Evolutionary conservation across 2,888 invertebrate species (phyloP).

Genomic region (Nycteola revayana): DNA sequence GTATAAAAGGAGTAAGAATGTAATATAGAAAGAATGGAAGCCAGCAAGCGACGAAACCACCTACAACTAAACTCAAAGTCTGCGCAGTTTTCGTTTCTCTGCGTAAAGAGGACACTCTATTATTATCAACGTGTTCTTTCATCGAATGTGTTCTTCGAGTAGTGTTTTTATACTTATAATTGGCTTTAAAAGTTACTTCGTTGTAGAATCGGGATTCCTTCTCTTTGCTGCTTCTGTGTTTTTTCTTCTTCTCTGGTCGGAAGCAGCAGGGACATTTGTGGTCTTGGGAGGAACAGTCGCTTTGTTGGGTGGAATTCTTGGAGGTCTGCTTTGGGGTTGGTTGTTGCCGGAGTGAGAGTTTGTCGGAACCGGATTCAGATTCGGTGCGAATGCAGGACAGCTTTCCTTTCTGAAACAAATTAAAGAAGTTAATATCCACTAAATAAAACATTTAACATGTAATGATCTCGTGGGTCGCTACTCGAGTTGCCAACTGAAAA

Average conservation of each 20-base stretch:
- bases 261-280: conserved; percentile 74
- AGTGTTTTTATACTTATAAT: conserved; percentile 67
- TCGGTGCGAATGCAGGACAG: conserved; percentile 73
- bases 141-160: conserved; percentile 76
- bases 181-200: conserved; percentile 71
- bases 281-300: conserved; percentile 61
- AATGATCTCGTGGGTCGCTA: too few relatives aligned
- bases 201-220: conserved; percentile 62
- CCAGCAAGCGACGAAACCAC: conserved; percentile 94
- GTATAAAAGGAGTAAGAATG: conserved; percentile 89
- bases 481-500: too few relatives aligned
- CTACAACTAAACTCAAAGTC: conserved; percentile 92
- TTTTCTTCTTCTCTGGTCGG: conserved; percentile 53
- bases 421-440: too few relatives aligned
- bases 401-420: conserved; percentile 71
- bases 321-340: conserved; percentile 63
- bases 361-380: conserved; percentile 73
- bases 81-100: conserved; percentile 94
- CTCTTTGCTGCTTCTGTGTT: conserved; percentile 54
- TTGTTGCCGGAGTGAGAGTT: conserved; percentile 66
- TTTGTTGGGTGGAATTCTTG: conserved; percentile 57
- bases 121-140: conserved; percentile 77
- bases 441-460: too few relatives aligned
- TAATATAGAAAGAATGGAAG: conserved; percentile 93
- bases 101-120: conserved; percentile 85